Base-by-base conservation (phyloP, 2,888 invertebrate genomes). In the Agonopterix alstromeriana region DNA sequence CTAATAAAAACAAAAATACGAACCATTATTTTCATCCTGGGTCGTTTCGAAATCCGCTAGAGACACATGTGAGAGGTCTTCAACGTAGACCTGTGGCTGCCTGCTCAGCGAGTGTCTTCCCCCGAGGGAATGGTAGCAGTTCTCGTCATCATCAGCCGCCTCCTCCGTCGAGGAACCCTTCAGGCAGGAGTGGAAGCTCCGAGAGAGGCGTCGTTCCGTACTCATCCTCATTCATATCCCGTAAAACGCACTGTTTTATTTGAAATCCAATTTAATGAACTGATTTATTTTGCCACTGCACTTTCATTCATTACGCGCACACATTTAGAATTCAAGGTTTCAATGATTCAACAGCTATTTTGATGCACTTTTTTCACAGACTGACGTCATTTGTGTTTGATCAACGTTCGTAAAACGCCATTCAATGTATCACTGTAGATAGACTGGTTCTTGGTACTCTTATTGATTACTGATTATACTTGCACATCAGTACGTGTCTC, bases 111-210 rank as follows among this genome's bases (percentile, higher is more conserved):
- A 84, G 54, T 86, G 82, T 47, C 86, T 73, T 44, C 87, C 87
- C 35, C 87, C 86, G 8, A 88, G 73, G 42, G 85, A 87, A 66
- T 88, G 87, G 67, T 88, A 88, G 69, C 86, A 87, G 55, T 69
- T 82, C 50, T 88, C 89, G 52, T 87, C 89, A 8, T 85, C 85
- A 60, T 88, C 88, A 27, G 81, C 83, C 40, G 82, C 89, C 67
- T 88, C 89, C 73, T 89, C 89, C 57, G 89, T 88, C 53, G 89
- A 87, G 52, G 90, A 89, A 38, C 92, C 92, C 61, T 92, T 91
- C 61, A 93, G 85, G 67, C 93, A 93, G 53, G 92, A 92, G 81
- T 92, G 92, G 74, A 93, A 92, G 70, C 92, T 92, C 72, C 92
- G 89, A 45, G 92, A 92, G 56, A 92, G 87, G 52, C 92, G 89